Percentiles rank a stretch among this genome's conserved stretches.
Conservation (phyloP, 2,113 vertebrate genomes). For the Mungos mungo region DNA sequence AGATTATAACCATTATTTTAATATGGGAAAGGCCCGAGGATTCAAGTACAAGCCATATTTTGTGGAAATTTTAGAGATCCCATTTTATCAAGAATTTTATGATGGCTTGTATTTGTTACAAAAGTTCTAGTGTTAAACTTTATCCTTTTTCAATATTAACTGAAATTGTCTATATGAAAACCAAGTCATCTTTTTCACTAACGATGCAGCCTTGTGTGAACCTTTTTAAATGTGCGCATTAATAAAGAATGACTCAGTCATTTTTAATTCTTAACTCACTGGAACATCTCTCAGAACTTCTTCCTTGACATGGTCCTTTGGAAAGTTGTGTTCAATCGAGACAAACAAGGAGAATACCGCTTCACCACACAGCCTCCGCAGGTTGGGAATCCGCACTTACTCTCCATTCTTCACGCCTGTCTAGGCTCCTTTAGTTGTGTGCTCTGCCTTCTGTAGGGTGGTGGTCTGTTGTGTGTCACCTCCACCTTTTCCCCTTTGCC, state of each 20-base stretch:
- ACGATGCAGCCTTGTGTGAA: constrained; percentile 60
- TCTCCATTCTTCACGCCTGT: constrained; percentile 78
- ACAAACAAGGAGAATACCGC: constrained; percentile 95
- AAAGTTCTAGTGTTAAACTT: background rate
- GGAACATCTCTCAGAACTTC: constrained; percentile 95
- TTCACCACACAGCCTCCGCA: constrained; percentile 92
- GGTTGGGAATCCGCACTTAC: constrained; percentile 90
- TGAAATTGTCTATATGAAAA: constrained; percentile 33
- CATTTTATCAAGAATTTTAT: constrained; percentile 45
- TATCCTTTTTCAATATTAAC: constrained; percentile 33
- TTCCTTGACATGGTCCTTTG: constrained; percentile 99
- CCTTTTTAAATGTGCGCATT: constrained; percentile 80
- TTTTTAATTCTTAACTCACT: constrained; percentile 92
- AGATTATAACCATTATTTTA: constrained; percentile 48
- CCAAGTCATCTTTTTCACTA: constrained; percentile 49
- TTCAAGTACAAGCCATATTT: background rate
- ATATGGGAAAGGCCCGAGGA: background rate
- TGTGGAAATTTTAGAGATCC: background rate
- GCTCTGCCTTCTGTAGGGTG: constrained; percentile 3
- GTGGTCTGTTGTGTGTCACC: constrained; percentile 60
- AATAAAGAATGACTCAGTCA: constrained; percentile 84
- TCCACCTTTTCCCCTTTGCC: constrained; percentile 20
- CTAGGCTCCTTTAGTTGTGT: constrained; percentile 68
- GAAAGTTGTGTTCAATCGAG: constrained; percentile 98
- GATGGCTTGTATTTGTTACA: constrained; percentile 35